Evolutionary conservation across 1,140 invertebrate genomes (phyloP), one percentile per base, ranked within the genome.

Genomic region (Nasonia giraulti): DNA sequence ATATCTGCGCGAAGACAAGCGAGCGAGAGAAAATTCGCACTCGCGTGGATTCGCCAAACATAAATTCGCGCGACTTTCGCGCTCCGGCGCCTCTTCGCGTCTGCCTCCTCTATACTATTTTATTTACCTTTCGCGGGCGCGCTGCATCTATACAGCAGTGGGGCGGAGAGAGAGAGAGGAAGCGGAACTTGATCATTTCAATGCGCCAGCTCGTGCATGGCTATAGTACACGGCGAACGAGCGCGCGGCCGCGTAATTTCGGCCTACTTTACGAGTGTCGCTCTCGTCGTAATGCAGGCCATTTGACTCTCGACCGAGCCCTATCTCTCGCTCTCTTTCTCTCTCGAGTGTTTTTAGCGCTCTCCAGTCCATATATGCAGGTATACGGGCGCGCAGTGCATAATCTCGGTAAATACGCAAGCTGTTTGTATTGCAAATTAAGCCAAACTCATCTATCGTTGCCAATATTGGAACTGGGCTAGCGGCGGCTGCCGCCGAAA

Each of bases 361-460:
- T 76, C 74, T 23, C 20, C 55, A 17, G 27, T 17, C 5, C 1
- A 17, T 20, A 20, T 1, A 17, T 37, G 5, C 33, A 37, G 3
- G 5, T 37, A 37, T 6, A 37, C 33, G 33, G 0, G 33, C 37
- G 8, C 14, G 7, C 4, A n/a, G 73, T 77, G 44, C 50, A 50
- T 11, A 77, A 77, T 77, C 75, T 77, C 14, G 23, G 75, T 47
- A 77, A 77, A 77, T 77, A 77, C 44, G 27, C 75, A 50, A 50
- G 33, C 75, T 77, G 75, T 50, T 77, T 77, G 75, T 50, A 40
- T 74, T 74, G 33, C 44, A 50, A 77, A 77, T 77, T 77, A 77
- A 77, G 8, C 23, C 75, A 27, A 27, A 47, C 23, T 17, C 73
- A 74, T 33, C 17, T 77, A 77, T 77, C 44, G 44, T 5, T 20